Evolutionary conservation across 2,888 invertebrate species (phyloP).

Genomic region (Colostygia pectinataria): DNA sequence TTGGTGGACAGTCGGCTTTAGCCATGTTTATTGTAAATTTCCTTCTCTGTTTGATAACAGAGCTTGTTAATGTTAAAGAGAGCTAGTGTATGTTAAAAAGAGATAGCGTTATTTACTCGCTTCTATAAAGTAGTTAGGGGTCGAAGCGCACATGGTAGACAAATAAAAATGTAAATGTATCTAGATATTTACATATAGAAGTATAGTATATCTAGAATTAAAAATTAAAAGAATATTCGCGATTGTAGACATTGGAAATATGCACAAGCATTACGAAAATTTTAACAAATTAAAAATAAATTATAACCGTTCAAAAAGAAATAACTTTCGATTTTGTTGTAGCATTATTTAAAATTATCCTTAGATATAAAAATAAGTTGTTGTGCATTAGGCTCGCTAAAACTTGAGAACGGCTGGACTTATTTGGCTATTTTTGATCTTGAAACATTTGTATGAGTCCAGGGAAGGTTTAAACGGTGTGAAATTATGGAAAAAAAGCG

Average conservation of each 20-base stretch:
- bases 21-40: conserved; percentile 17
- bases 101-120: conserved; percentile 22
- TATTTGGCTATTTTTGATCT: no score
- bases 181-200: conserved; percentile 25
- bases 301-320: no score
- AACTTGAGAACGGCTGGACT: no score
- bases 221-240: not conserved
- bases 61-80: conserved; percentile 21
- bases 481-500: no score
- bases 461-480: no score
- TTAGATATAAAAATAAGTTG: no score
- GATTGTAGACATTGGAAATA: conserved; percentile 3
- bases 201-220: conserved; percentile 14
- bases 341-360: no score
- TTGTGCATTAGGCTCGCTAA: no score
- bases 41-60: conserved; percentile 22
- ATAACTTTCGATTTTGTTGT: no score
- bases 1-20: conserved; percentile 10
- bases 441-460: no score
- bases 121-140: conserved; percentile 22
- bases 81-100: conserved; percentile 23
- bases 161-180: conserved; percentile 24
- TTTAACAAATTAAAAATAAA: no score
- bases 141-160: conserved; percentile 32
- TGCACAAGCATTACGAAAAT: conserved; percentile 4